A percentile compares a stretch with the other conserved stretches of the same genome.
Conservation (phyloP, 2,888 invertebrate genomes). For the Onthophagus sagittarius region DNA sequence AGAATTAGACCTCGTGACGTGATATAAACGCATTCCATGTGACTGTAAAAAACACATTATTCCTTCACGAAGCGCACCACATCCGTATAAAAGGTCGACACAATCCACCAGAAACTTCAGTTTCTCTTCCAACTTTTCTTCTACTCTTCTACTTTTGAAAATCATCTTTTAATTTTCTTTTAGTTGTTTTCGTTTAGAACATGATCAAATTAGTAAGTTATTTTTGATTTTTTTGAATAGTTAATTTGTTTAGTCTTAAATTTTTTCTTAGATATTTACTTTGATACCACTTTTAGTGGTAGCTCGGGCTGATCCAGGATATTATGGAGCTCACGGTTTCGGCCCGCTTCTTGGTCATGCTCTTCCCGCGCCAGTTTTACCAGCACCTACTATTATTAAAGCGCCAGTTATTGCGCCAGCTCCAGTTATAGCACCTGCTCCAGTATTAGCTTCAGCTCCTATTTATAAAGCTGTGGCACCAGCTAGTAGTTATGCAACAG, state of each 20-base stretch:
- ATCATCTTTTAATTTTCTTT: not conserved
- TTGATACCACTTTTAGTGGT: slow-evolving; percentile 6
- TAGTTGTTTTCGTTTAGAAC: not conserved
- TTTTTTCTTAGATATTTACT: slow-evolving; percentile 8
- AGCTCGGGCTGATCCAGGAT: slow-evolving; percentile 17
- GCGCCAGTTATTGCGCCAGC: slow-evolving; percentile 30
- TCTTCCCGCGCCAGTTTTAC: slow-evolving; percentile 24
- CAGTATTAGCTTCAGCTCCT: slow-evolving; percentile 31
- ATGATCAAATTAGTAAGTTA: not conserved
- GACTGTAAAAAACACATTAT: not conserved
- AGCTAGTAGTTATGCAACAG: slow-evolving; percentile 58
- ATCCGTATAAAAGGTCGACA: not conserved
- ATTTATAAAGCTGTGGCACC: slow-evolving; percentile 40
- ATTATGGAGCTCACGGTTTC: slow-evolving; percentile 16
- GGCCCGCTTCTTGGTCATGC: slow-evolving; percentile 22
- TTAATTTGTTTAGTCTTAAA: no score
- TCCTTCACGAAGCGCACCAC: not conserved
- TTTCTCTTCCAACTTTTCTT: not conserved
- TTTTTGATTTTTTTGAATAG: no score
- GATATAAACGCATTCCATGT: not conserved
- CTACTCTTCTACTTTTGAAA: not conserved
- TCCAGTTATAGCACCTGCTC: slow-evolving; percentile 27
- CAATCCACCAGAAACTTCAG: not conserved
- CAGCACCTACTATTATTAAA: slow-evolving; percentile 27
- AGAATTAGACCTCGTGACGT: not conserved